phyloP scores from a whole-genome alignment of 1,140 invertebrate species.

The Orussus abietinus region DNA sequence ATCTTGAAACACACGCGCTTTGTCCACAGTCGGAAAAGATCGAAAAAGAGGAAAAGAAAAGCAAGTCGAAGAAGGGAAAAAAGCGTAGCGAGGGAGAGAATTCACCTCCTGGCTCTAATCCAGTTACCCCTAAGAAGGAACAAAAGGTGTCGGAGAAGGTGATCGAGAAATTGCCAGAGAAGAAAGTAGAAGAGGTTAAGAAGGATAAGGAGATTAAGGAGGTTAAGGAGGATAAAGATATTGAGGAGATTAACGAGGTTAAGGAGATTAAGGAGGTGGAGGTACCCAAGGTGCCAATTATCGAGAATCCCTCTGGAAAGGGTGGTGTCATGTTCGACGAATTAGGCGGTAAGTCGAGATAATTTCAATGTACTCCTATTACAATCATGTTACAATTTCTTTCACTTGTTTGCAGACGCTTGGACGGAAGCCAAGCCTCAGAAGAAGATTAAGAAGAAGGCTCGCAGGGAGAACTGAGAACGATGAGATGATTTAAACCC shows the following conservation, averaged over 20 bases:
- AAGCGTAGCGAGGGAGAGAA: slow-evolving; percentile 44
- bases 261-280: slow-evolving; percentile 13
- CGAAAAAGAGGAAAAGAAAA: slow-evolving; percentile 37
- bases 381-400: slow-evolving; percentile 14
- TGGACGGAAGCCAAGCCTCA: slow-evolving; percentile 64
- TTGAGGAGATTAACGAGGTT: slow-evolving; percentile 14
- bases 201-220: slow-evolving; percentile 52
- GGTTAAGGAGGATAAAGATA: slow-evolving; percentile 41
- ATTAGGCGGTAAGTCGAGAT: slow-evolving; percentile 59
- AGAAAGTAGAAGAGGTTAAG: slow-evolving; percentile 51
- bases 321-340: slow-evolving; percentile 60
- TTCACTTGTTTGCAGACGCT: slow-evolving; percentile 50
- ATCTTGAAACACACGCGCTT: neutral
- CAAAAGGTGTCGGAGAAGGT: slow-evolving; percentile 18
- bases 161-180: slow-evolving; percentile 32
- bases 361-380: no score
- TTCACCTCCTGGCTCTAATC: slow-evolving; percentile 16
- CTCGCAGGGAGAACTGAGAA: slow-evolving; percentile 63
- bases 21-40: slow-evolving; percentile 25
- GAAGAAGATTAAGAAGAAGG: slow-evolving; percentile 67
- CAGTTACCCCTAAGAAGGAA: slow-evolving; percentile 21
- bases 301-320: no score
- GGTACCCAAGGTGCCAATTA: no score
- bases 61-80: slow-evolving; percentile 48
- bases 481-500: slow-evolving; percentile 5